Evolutionary conservation across 1,140 invertebrate species (phyloP), one percentile per base, ranked within the genome.

Genomic region (Drosophila erecta): DNA sequence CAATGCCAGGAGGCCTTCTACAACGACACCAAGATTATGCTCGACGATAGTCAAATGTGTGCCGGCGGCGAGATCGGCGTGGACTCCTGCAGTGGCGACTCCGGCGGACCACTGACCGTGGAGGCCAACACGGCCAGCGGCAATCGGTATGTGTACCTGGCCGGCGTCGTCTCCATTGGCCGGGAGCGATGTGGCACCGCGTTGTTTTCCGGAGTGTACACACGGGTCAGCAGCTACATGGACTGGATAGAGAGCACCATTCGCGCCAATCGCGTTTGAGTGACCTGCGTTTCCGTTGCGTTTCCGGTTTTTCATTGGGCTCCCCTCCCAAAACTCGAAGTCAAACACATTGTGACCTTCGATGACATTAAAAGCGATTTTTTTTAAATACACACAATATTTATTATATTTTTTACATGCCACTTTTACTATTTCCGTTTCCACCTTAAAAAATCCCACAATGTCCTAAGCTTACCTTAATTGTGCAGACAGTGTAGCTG

Each of bases 1-100:
- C 20, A 50, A 14, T 91, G 89, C 50, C 54, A 55, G 46, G 30
- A 17, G n/a, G 40, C 50, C 3, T 86, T 78, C 30, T 3, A 17
- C 2, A 35, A 50, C 17, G 27, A 43, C 20, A 5, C 10, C 22
- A 40, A 46, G 0, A 10, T 17, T 0, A 2, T 7, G 0, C 30
- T 87, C 1, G 20, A 17, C 22, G 51, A 61, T 0, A 47, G 51
- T 0, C 90, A 91, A n/a, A 50, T 91, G 27, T 91, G 90, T n/a
- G 90, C 89, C 24, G 65, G 72, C 6, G 89, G 90, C 4, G 74
- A 75, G 2, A 1, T 55, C 0, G 61, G 76, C 2, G 57, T 81
- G 2, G 90, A 91, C 6, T 80, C 90, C 2, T 91, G 90, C 41
- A 47, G 47, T 7, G 89, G 89, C 7, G 90, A 91, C 27, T 91